Percentiles rank a stretch among this genome's conserved stretches.
phyloP scores from a whole-genome alignment of 2,113 vertebrate species.

The Mustela nigripes region DNA sequence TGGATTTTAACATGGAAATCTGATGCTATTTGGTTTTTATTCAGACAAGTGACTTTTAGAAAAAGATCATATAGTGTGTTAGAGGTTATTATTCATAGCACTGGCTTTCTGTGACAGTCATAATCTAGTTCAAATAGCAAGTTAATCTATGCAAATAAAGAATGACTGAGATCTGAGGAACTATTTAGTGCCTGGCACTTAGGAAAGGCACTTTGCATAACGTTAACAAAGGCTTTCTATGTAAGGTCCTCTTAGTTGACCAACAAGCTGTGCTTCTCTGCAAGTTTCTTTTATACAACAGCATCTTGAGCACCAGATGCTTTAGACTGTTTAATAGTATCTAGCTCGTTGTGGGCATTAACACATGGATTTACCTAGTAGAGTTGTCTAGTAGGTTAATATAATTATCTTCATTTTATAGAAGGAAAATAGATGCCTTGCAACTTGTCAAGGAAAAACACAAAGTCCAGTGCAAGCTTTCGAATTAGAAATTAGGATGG shows the following conservation, averaged over 20 bases:
- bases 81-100: not conserved
- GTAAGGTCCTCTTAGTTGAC: not conserved
- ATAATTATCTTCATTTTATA: constrained; percentile 40
- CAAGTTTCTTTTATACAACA: not conserved
- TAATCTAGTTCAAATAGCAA: constrained; percentile 40
- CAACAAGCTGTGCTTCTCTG: not conserved
- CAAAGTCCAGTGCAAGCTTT: not conserved
- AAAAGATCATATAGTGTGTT: not conserved
- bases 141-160: constrained; percentile 33
- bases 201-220: not conserved
- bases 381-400: not conserved
- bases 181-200: not conserved
- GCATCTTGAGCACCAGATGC: not conserved
- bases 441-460: not conserved
- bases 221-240: not conserved
- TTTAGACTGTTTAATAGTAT: not conserved
- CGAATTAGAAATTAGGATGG: not conserved
- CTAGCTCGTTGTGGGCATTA: not conserved
- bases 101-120: not conserved
- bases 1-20: not conserved
- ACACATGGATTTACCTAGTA: not conserved
- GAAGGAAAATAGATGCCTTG: not conserved
- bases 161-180: not conserved
- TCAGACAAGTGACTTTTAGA: not conserved
- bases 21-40: not conserved